phyloP scores from a whole-genome alignment of 2,113 vertebrate species.

The Ctenodactylus gundi region DNA sequence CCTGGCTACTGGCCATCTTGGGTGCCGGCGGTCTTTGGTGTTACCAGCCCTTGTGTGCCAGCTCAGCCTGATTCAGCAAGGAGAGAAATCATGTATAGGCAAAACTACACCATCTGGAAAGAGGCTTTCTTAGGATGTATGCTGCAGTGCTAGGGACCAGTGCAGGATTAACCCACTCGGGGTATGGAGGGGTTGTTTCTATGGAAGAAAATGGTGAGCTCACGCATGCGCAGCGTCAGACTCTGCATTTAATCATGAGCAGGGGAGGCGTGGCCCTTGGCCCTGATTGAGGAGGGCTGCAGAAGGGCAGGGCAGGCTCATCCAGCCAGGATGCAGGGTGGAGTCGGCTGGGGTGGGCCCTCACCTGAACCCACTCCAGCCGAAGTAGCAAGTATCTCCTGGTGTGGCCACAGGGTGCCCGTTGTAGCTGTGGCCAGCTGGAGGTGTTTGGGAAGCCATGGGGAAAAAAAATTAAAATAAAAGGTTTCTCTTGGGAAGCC shows the following conservation, averaged over 20 bases:
- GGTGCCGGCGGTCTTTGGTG: background rate
- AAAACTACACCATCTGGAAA: background rate
- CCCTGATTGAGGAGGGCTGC: background rate
- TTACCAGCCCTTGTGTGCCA: background rate
- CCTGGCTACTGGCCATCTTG: background rate
- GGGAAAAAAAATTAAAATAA: background rate
- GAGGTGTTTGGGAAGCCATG: background rate
- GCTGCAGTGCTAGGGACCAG: background rate
- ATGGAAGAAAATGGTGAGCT: background rate
- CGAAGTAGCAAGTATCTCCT: background rate
- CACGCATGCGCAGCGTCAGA: background rate
- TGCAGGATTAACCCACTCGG: background rate
- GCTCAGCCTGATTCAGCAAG: background rate
- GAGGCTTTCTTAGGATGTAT: background rate
- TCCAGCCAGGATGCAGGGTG: background rate
- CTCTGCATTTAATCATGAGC: background rate
- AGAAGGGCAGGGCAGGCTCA: background rate
- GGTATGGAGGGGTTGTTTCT: background rate
- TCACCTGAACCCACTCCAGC: background rate
- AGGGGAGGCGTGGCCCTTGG: background rate
- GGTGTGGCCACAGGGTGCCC: background rate
- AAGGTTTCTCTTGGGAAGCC: background rate
- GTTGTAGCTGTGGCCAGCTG: background rate
- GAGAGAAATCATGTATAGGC: background rate
- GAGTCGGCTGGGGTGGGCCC: background rate